These are phyloP conservation scores for Drosophila ananassae DNA, from an alignment of 1,140 invertebrate genomes.

Conservation along the genomic window DNA sequence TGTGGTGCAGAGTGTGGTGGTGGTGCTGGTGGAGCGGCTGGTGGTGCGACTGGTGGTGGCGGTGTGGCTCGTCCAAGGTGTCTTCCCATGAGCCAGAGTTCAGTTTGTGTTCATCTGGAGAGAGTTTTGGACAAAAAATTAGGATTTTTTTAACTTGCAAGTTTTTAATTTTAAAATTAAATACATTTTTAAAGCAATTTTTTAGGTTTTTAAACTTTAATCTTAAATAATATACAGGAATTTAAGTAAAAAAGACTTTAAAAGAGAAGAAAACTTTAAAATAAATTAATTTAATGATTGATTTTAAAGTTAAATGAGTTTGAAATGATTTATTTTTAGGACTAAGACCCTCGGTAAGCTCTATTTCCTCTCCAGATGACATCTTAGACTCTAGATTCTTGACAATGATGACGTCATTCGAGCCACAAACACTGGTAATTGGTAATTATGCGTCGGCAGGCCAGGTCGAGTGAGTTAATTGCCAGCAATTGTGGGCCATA, in stretches of 20 bases:
- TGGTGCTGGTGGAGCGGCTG: constrained; percentile 23
- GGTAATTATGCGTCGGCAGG: constrained; percentile 21
- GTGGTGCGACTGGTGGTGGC: constrained; percentile 26
- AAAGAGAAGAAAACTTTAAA: no score
- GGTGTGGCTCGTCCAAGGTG: constrained; percentile 58
- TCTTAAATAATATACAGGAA: no score
- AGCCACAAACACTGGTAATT: constrained; percentile 1
- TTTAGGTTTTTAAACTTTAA: no score
- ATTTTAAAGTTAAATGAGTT: no score
- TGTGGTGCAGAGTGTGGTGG: constrained; percentile 22
- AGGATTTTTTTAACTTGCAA: no score
- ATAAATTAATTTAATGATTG: no score
- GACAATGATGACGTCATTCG: constrained; percentile 10
- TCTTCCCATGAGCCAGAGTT: constrained; percentile 82
- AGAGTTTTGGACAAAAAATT: neutral
- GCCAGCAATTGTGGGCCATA: constrained; percentile 38
- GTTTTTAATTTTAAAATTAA: no score
- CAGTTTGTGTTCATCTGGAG: constrained; percentile 75
- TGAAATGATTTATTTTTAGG: no score
- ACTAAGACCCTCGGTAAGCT: no score
- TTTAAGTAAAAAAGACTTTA: no score
- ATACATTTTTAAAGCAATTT: no score
- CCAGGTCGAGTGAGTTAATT: constrained; percentile 8
- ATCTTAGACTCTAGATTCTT: neutral
- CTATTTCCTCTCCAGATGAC: neutral